Evolutionary conservation across 2,888 invertebrate species (phyloP).

Genomic region (Noctua pronuba): DNA sequence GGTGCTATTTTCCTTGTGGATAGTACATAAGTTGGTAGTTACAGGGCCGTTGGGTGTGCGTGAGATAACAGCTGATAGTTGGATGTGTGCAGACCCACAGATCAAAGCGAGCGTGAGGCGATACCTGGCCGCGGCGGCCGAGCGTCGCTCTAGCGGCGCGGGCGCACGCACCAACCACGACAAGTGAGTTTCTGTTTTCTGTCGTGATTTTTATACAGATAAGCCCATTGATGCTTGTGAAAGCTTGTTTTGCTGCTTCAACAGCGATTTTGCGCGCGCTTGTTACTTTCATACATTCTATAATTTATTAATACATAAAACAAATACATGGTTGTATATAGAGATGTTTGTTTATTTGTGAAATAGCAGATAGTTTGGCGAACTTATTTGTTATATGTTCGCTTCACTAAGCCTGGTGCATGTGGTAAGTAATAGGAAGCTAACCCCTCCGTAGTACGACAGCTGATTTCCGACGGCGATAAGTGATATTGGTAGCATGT

Average conservation of each 20-base stretch:
- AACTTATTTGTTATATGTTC: slow-evolving; percentile 25
- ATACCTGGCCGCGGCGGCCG: slow-evolving; percentile 91
- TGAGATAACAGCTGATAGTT: slow-evolving; percentile 63
- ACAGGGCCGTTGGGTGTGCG: slow-evolving; percentile 58
- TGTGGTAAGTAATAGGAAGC: slow-evolving; percentile 74
- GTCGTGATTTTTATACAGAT: slow-evolving; percentile 60
- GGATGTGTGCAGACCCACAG: slow-evolving; percentile 93
- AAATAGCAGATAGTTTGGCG: slow-evolving; percentile 16
- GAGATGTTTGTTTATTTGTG: slow-evolving; percentile 13
- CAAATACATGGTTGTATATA: slow-evolving; percentile 12
- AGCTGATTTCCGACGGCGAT: slow-evolving; percentile 86
- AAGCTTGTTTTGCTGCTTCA: slow-evolving; percentile 62
- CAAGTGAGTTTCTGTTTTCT: slow-evolving; percentile 79
- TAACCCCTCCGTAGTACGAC: slow-evolving; percentile 78
- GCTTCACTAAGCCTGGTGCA: slow-evolving; percentile 69
- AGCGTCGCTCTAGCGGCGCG: slow-evolving; percentile 80
- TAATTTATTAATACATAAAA: slow-evolving; percentile 36
- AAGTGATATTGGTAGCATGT: slow-evolving; percentile 81
- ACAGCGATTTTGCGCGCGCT: slow-evolving; percentile 55
- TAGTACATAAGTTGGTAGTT: slow-evolving; percentile 53
- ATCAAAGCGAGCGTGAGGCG: slow-evolving; percentile 95
- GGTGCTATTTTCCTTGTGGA: slow-evolving; percentile 45
- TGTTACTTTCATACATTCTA: slow-evolving; percentile 56
- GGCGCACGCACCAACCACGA: slow-evolving; percentile 82
- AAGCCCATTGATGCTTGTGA: slow-evolving; percentile 66